A percentile compares a stretch with the other conserved stretches of the same genome.
Evolutionary conservation across 1,140 invertebrate genomes (phyloP).

Genomic region (Zaprionus vittiger): DNA sequence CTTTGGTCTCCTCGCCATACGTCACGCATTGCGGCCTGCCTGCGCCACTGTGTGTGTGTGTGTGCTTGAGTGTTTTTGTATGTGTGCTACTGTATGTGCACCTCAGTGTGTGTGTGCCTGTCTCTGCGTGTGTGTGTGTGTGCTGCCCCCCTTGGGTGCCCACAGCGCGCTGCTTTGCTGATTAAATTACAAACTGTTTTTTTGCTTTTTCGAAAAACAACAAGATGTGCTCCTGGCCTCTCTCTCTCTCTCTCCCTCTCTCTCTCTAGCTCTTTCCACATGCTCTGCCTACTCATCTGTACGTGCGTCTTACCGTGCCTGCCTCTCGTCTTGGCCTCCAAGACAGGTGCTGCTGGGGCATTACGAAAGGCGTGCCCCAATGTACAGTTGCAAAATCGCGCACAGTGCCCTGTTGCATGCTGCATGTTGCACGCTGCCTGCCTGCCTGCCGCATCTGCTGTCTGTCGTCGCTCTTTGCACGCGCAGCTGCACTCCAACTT

Average conservation of each 20-base stretch:
- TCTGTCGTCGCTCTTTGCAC: conserved; percentile 77
- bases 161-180: conserved; percentile 52
- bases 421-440: background rate
- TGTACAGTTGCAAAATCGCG: conserved; percentile 65
- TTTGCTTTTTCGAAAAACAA: conserved; percentile 31
- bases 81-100: background rate
- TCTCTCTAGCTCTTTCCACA: conserved; percentile 36
- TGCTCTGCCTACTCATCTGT: conserved; percentile 6
- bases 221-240: conserved; percentile 4
- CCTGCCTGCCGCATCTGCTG: conserved; percentile 61
- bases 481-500: conserved; percentile 60
- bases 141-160: conserved; percentile 14
- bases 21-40: conserved; percentile 35
- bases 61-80: background rate
- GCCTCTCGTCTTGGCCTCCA: conserved; percentile 17
- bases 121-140: conserved; percentile 23
- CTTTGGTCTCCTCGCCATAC: conserved; percentile 55
- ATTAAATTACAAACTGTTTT: conserved; percentile 76
- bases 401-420: background rate
- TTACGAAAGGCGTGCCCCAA: conserved; percentile 66
- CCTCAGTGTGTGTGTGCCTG: conserved; percentile 27
- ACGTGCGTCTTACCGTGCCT: background rate
- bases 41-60: conserved; percentile 10
- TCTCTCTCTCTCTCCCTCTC: background rate
- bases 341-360: conserved; percentile 74